Base-by-base conservation (phyloP, 2,797 vertebrate species). In the Acropternis orthonyx region DNA sequence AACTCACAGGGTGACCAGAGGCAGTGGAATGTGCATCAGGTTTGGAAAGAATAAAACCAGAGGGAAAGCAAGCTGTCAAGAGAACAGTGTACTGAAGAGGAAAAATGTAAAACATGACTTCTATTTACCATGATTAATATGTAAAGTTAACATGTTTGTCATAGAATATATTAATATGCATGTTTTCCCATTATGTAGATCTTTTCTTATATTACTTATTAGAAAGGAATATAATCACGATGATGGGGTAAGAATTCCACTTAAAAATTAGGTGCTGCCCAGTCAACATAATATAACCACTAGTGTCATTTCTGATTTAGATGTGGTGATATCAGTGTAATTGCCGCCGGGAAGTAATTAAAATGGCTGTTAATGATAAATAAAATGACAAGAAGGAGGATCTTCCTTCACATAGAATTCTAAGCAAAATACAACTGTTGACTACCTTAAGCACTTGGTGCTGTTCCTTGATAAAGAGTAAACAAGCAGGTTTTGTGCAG, bases 201-300 rank as follows among this genome's bases (percentile, higher is more conserved):
- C 49, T 97, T 97, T 94, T 91, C 90, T 92, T 92, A 65, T 92
- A 79, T 97, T 97, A 94, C 97, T 97, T 98, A 95, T 97, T 96
- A 86, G 87, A 55, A 97, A 95, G 69, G 76, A 91, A 89, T 96
- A 96, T 96, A 86, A 97, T 97, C 96, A 84, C 81, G 97, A 91
- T 97, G 97, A 97, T 97, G 96, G 97, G 96, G 92, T 96, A 97
- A 95, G 95, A 95, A 97, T 96, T 97, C 97, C 97, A 97, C 97
- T 98, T 97, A 97, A 98, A 98, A 98, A 98, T 98, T 97, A 98
- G 97, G 97, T 97, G 97, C 96, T 89, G 96, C 92, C 96, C 95
- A 97, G 97, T 93, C 93, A 89, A 95, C 91, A 88, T 91, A 95
- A 95, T 55, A 62, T 85, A 98, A 96, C 95, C 85, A 94, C 97